Conservation (phyloP, 2,113 vertebrate species). For the Pachyramphus minor region DNA sequence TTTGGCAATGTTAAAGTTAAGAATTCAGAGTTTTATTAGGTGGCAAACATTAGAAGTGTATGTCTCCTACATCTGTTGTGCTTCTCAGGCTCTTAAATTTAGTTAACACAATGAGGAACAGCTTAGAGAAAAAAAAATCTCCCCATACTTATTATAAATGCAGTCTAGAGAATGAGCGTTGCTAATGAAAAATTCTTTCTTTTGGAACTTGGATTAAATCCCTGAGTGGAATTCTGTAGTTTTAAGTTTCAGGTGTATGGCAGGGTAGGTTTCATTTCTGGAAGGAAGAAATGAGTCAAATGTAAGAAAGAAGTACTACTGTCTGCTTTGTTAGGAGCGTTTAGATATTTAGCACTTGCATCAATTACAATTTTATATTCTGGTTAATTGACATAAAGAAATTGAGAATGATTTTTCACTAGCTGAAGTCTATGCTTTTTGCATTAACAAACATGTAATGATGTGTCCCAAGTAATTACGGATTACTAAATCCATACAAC, state of each 20-base stretch:
- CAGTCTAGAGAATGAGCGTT: neutral
- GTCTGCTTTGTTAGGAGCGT: neutral
- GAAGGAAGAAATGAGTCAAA: neutral
- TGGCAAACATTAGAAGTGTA: neutral
- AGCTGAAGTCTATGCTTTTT: neutral
- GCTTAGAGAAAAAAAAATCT: neutral
- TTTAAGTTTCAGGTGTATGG: neutral
- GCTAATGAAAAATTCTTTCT: constrained; percentile 2
- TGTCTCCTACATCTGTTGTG: neutral
- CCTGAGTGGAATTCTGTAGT: neutral
- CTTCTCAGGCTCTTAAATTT: neutral
- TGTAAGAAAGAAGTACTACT: neutral
- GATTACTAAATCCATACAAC: neutral
- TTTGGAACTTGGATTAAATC: constrained; percentile 4
- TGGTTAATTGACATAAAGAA: constrained; percentile 21
- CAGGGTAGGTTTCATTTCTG: neutral
- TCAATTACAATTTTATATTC: neutral
- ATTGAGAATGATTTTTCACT: neutral
- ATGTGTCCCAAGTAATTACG: neutral
- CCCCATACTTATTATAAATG: neutral
- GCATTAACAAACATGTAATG: neutral
- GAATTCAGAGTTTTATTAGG: neutral
- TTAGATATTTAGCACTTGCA: neutral
- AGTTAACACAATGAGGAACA: neutral
- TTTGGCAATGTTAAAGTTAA: neutral